Base-by-base conservation (phyloP, 2,888 invertebrate genomes). In the Drosophila gaucha region DNA sequence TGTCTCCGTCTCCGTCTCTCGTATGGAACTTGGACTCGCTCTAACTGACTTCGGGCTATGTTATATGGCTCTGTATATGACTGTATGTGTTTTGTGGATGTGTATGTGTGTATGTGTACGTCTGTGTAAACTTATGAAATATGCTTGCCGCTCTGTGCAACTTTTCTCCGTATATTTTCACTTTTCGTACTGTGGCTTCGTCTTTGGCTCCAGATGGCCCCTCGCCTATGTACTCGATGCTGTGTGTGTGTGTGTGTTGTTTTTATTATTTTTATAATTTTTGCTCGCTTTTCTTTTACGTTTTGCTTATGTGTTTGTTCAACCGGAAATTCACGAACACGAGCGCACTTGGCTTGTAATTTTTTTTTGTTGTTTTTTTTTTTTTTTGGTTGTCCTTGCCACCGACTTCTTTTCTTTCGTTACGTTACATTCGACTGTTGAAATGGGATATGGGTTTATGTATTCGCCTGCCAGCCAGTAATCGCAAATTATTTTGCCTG, bases 241-340 rank as follows among this genome's bases (percentile, higher is more conserved):
- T 57, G 39, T 31, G 14, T 2, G 39, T 14, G 9, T 14, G n/a
- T 26, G 46, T 36, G 57, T 82, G 68, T 80, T 83, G 67, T 70
- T 78, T 64, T 85, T 80, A 74, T 82, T 68, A 68, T 79, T 73
- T 70, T 70, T 69, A 65, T 68, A 76, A 66, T 73, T 71, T 64
- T 74, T 71, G 57, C 35, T 68, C 47, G 74, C 62, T 71, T 72
- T 56, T 78, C 80, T 67, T 67, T 68, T 79, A 65, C 79, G 66
- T 78, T 83, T 84, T 70, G 74, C 67, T 75, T 76, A 80, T 85
- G 82, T 84, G 85, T 90, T 88, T 89, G 86, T 90, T 89, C 90
- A 90, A 89, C 90, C 90, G 88, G 89, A 89, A 90, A 86, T 87
- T 87, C 80, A 83, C 82, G 84, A 80, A 88, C 74, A 75, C 86